These are phyloP conservation scores for Pseudomyrmex sp. DNA, from an alignment of 1,140 invertebrate species.

Conservation along the genomic window DNA sequence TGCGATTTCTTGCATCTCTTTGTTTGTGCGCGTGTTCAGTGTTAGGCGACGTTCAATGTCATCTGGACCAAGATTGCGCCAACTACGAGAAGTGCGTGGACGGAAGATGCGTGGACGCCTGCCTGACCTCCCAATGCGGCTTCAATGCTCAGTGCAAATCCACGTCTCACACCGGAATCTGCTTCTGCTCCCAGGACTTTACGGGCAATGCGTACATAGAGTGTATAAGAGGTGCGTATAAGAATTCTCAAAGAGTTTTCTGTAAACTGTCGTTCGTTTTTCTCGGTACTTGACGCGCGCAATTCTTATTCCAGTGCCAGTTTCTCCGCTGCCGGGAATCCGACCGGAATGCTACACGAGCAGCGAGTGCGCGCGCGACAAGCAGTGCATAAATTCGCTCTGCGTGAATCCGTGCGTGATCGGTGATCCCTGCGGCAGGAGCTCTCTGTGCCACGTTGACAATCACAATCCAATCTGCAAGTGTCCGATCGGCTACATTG, in stretches of 20 bases:
- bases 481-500: constrained; percentile 91
- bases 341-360: constrained; percentile 90
- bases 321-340: constrained; percentile 82
- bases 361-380: constrained; percentile 90
- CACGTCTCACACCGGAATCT: constrained; percentile 90
- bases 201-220: constrained; percentile 93
- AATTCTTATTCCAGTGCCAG: constrained; percentile 82
- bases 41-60: constrained; percentile 85
- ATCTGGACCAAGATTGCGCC: constrained; percentile 90
- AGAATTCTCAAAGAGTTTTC: neutral
- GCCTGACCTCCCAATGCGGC: constrained; percentile 91
- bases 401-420: constrained; percentile 92
- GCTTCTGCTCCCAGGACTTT: constrained; percentile 92
- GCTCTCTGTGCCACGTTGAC: constrained; percentile 92
- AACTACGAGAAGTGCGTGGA: constrained; percentile 90
- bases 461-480: constrained; percentile 91
- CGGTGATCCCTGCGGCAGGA: constrained; percentile 89
- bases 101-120: constrained; percentile 92
- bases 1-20: neutral
- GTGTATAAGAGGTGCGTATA: constrained; percentile 88
- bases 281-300: neutral
- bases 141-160: constrained; percentile 93
- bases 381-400: constrained; percentile 90
- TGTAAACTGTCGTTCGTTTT: constrained; percentile 5
- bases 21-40: constrained; percentile 16